Conservation (phyloP, 2,113 vertebrate genomes). For the Hippocampus abdominalis region DNA sequence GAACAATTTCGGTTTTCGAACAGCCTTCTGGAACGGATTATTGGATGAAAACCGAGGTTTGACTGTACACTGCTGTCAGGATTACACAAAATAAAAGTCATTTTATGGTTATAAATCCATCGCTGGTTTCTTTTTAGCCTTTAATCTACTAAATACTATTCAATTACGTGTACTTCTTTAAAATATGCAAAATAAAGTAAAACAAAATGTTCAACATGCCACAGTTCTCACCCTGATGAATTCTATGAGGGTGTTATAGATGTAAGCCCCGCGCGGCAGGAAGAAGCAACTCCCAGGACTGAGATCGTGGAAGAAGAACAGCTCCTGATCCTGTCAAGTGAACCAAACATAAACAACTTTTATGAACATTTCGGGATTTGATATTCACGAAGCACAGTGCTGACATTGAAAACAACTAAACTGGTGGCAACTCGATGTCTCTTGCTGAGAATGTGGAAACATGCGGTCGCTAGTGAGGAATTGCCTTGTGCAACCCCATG, state of each 20-base stretch:
- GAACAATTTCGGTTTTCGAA: too few relatives aligned
- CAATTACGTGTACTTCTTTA: too few relatives aligned
- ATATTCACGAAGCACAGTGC: neutral
- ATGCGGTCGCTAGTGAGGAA: conserved; percentile 18
- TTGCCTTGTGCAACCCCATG: conserved; percentile 40
- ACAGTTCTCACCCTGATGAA: conserved; percentile 83
- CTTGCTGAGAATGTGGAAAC: neutral
- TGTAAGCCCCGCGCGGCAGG: conserved; percentile 85
- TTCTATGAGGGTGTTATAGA: conserved; percentile 85
- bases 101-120: too few relatives aligned
- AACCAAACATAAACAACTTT: neutral
- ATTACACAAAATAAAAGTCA: too few relatives aligned
- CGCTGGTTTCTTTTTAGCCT: too few relatives aligned
- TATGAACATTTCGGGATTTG: neutral
- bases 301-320: conserved; percentile 96
- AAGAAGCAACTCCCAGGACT: conserved; percentile 97
- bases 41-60: too few relatives aligned
- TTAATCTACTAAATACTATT: too few relatives aligned
- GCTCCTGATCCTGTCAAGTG: conserved; percentile 85
- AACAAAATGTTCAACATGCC: neutral
- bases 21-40: too few relatives aligned
- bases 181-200: neutral
- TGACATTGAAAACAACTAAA: neutral
- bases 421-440: neutral
- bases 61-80: too few relatives aligned